Base-by-base conservation (phyloP, 2,113 vertebrate species). In the Equus quagga region DNA sequence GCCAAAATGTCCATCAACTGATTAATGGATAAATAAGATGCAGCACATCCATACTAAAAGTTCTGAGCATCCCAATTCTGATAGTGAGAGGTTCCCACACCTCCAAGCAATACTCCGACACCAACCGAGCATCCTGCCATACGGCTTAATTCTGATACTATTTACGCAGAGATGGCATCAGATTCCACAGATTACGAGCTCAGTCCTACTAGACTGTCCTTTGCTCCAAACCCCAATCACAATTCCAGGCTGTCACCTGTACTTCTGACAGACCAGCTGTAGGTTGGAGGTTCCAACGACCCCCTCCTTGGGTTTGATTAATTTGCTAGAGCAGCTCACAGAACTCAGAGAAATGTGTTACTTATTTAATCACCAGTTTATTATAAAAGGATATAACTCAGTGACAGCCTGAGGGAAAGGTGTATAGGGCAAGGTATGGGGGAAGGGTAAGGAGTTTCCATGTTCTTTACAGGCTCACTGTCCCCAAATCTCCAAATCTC, bases 1-100 rank as follows among this genome's bases (percentile, higher is more conserved):
- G 36, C 54, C n/a, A 81, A 81, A 58, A 81, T 60, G 78, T n/a
- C 8, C 73, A 26, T 26, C 6, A n/a, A 33, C 3, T 31, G 60
- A 76, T 75, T 60, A 62, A 49, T 75, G 41, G 41, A n/a, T 33
- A 60, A 60, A 76, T 89, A 75, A 76, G 49, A 76, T 76, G 87
- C 36, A 56, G 60, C 26, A 60, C 60, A 73, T 46, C 54, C 19
- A n/a, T 49, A 31, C 33, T 62, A 76, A 46, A 75, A 62, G 41
- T 76, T 62, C 58, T 75, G 36, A 46, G 58, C 4, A 62, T 15
- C 9, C 15, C 56, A 62, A 19, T 12, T 60, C 44, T 21, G 62
- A 44, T 31, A 44, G 80, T 5, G 56, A 15, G 31, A 23, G 1
- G 13, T 44, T 62, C 36, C 36, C 31, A 75, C 56, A n/a, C 31